Percentiles rank a stretch among this genome's conserved stretches.
Evolutionary conservation across 1,140 invertebrate species (phyloP).

Genomic region (Drosophila subpulchrella): DNA sequence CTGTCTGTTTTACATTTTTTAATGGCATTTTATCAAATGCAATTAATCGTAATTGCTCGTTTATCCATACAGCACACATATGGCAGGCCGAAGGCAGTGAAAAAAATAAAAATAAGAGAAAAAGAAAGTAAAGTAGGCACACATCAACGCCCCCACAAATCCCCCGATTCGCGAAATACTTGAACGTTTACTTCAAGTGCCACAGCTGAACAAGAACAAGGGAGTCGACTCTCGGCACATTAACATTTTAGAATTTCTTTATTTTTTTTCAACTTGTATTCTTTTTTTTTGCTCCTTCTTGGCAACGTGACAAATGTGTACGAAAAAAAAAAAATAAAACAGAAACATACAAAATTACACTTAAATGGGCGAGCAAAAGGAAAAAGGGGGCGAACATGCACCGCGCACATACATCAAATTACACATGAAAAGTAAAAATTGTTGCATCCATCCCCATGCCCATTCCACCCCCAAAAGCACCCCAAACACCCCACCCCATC

Average conservation of each 20-base stretch:
- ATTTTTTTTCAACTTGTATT: slow-evolving; percentile 1
- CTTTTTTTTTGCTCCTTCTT: slow-evolving; percentile 31
- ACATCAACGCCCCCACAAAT: slow-evolving; percentile 57
- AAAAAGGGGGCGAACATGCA: slow-evolving; percentile 21
- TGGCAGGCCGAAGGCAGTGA: slow-evolving; percentile 23
- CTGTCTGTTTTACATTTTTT: slow-evolving; percentile 67
- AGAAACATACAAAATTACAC: slow-evolving; percentile 68
- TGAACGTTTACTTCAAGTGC: slow-evolving; percentile 42
- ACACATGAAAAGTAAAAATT: slow-evolving; percentile 77
- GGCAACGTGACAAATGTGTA: slow-evolving; percentile 73
- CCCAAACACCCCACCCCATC: neutral
- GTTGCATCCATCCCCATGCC: slow-evolving; percentile 51
- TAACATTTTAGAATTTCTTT: slow-evolving; percentile 73
- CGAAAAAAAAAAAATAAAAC: slow-evolving; percentile 47
- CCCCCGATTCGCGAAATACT: slow-evolving; percentile 13
- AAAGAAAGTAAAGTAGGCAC: slow-evolving; percentile 51
- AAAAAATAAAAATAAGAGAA: slow-evolving; percentile 38
- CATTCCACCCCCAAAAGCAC: neutral
- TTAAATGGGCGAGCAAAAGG: slow-evolving; percentile 58
- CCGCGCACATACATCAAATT: slow-evolving; percentile 64
- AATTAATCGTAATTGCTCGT: slow-evolving; percentile 81
- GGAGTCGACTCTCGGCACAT: slow-evolving; percentile 62
- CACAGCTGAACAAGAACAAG: slow-evolving; percentile 47
- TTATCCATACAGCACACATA: slow-evolving; percentile 57
- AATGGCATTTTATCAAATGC: slow-evolving; percentile 77